A percentile compares a stretch with the other conserved stretches of the same genome.
phyloP scores from a whole-genome alignment of 2,888 invertebrate genomes.

The Frankliniella intonsa region DNA sequence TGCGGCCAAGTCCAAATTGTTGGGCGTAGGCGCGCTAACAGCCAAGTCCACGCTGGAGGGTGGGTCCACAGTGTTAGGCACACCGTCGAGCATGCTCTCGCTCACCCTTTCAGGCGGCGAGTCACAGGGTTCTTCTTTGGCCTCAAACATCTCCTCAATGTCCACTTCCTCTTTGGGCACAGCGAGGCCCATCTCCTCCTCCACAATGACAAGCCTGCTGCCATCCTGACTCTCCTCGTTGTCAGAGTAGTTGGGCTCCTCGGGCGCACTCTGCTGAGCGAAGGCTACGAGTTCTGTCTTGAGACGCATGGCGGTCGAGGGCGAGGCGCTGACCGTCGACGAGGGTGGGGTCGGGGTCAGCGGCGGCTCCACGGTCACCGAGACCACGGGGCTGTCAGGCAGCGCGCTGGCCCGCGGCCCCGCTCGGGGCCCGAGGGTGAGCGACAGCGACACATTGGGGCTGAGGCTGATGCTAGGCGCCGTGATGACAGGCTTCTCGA shows the following conservation, averaged over 20 bases:
- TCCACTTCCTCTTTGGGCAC: neutral
- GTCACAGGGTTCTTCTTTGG: neutral
- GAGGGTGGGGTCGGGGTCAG: neutral
- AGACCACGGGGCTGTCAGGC: constrained; percentile 1
- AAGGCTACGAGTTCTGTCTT: neutral
- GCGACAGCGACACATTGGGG: constrained; percentile 8
- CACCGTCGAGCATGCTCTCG: neutral
- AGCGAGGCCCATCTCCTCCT: neutral
- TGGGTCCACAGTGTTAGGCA: neutral
- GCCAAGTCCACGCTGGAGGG: neutral
- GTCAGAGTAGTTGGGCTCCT: neutral
- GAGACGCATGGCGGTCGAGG: neutral
- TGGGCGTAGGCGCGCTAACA: neutral
- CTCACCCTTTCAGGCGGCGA: no score
- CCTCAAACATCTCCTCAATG: constrained; percentile 5
- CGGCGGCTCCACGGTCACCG: neutral
- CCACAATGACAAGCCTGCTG: neutral
- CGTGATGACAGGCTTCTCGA: constrained; percentile 10
- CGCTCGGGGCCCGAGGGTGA: neutral
- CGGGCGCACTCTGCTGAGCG: neutral
- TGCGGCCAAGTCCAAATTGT: no score
- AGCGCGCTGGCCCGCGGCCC: neutral
- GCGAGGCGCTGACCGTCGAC: neutral
- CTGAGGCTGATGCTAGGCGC: constrained; percentile 20
- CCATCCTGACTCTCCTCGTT: neutral